Percentiles rank a stretch among this genome's conserved stretches.
These are phyloP conservation scores for Trichonephila clavata DNA, from an alignment of 1,140 invertebrate species.

Conservation along the genomic window DNA sequence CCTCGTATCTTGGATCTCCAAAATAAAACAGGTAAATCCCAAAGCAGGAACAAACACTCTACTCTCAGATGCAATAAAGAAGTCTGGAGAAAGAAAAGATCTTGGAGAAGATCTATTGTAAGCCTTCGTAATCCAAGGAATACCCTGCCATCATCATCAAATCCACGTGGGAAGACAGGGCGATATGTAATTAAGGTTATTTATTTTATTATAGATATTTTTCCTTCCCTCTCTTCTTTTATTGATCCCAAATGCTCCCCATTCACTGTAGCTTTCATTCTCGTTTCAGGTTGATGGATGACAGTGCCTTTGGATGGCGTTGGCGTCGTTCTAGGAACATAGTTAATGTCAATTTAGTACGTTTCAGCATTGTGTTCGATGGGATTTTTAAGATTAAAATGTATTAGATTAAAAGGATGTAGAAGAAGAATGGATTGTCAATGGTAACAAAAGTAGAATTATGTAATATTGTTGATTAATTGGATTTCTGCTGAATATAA, in stretches of 20 bases:
- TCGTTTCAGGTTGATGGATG: not conserved
- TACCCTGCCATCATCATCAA: conserved; percentile 44
- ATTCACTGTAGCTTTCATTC: conserved; percentile 16
- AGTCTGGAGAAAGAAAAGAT: conserved; percentile 1
- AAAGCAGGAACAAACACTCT: not conserved
- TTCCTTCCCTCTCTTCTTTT: conserved; percentile 14
- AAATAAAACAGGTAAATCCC: conserved; percentile 16
- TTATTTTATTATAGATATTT: conserved; percentile 56
- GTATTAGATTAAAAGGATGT: too few relatives aligned
- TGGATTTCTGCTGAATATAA: too few relatives aligned
- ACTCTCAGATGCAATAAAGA: conserved; percentile 27
- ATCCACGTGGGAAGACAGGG: conserved; percentile 25
- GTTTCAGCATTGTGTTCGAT: too few relatives aligned
- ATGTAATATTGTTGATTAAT: too few relatives aligned
- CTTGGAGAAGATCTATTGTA: conserved; percentile 52
- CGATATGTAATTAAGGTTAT: conserved; percentile 65
- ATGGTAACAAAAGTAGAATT: too few relatives aligned
- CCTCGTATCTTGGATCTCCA: not conserved
- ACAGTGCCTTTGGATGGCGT: not conserved
- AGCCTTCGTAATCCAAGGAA: conserved; percentile 49
- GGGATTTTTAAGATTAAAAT: too few relatives aligned
- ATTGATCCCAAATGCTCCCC: not conserved
- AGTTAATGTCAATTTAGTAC: not conserved
- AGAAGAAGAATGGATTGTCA: too few relatives aligned
- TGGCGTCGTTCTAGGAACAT: not conserved